Evolutionary conservation across 1,140 invertebrate species (phyloP).

Genomic region (Pogonomyrmex barbatus): DNA sequence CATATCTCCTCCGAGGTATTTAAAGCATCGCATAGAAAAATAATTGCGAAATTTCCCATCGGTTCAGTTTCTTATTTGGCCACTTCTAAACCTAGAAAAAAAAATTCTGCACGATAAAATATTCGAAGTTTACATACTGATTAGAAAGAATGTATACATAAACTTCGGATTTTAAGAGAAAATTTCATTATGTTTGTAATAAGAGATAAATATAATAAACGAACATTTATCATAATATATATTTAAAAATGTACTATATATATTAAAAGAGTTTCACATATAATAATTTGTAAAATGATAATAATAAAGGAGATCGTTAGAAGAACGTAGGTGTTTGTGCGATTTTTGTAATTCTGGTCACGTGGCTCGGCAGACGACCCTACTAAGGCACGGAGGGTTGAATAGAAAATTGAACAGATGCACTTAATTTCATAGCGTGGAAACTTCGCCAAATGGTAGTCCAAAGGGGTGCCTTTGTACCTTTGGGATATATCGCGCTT

Average conservation of each 20-base stretch:
- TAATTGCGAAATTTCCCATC: not conserved
- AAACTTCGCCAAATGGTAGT: conserved; percentile 68
- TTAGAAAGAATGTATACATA: not conserved
- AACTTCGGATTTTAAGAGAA: not conserved
- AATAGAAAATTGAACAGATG: conserved; percentile 67
- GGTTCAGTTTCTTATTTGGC: not conserved
- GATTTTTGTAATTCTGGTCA: conserved; percentile 59
- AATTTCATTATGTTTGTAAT: not conserved
- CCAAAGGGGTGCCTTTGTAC: conserved; percentile 4
- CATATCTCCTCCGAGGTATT: conserved; percentile 51
- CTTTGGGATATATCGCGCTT: not conserved
- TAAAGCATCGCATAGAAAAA: conserved; percentile 40
- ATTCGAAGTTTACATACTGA: not conserved
- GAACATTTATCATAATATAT: not conserved
- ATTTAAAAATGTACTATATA: not conserved
- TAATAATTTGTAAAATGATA: conserved; percentile 16
- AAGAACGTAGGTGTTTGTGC: conserved; percentile 3
- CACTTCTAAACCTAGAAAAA: not conserved
- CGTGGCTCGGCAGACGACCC: conserved; percentile 36
- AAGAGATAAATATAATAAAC: not conserved
- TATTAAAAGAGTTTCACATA: not conserved
- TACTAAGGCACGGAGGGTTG: not conserved
- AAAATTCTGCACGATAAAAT: not conserved
- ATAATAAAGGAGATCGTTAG: not conserved
- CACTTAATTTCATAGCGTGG: conserved; percentile 52